Evolutionary conservation across 1,140 invertebrate genomes (phyloP), one percentile per base, ranked within the genome.

Genomic region (Drosophila kanapiae): DNA sequence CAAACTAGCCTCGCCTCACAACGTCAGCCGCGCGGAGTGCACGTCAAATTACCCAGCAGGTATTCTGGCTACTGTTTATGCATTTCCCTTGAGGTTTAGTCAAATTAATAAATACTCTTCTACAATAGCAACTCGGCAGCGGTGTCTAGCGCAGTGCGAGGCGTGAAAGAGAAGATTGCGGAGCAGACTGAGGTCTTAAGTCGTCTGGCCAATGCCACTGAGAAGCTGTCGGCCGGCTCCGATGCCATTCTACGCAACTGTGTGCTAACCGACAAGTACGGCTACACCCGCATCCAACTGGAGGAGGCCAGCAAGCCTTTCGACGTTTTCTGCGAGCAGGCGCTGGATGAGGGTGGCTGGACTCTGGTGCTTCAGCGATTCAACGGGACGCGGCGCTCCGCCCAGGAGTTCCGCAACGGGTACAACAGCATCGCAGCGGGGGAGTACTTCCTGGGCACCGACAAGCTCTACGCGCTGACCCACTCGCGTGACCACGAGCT

Each of bases 271-370:
- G 58, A 75, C 1, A 75, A 63, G 35, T 37, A 74, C 10, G 72
- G 72, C 6, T 75, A 75, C 37, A 75, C 68, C 4, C 68, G 57
- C 10, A 72, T 75, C 2, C 72, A 75, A n/a, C 45, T 72, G 51
- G 72, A 75, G 31, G 27, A 61, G 29, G 10, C 10, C 18, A 72
- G 72, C 38, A 48, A 57, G 11, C 49, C 68, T 2, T 75, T 75
- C 11, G 72, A 72, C 14, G 72, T 75, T 0, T 75, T 75, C n/a
- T 75, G 72, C 23, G 72, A 75, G 38, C 72, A 75, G 53, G 68
- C 53, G 2, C 31, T 63, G 5, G 42, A 72, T 7, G 45, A 76
- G 10, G 68, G 74, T 0, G 68, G 74, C 16, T 76, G 74, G 74
- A 76, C 68, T 6, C 23, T 76, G 51, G 45, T 76, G 1, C 33